Percentiles rank a stretch among this genome's conserved stretches.
These are phyloP conservation scores for Lipotes vexillifer DNA, from an alignment of 2,113 vertebrate genomes.

Conservation along the genomic window DNA sequence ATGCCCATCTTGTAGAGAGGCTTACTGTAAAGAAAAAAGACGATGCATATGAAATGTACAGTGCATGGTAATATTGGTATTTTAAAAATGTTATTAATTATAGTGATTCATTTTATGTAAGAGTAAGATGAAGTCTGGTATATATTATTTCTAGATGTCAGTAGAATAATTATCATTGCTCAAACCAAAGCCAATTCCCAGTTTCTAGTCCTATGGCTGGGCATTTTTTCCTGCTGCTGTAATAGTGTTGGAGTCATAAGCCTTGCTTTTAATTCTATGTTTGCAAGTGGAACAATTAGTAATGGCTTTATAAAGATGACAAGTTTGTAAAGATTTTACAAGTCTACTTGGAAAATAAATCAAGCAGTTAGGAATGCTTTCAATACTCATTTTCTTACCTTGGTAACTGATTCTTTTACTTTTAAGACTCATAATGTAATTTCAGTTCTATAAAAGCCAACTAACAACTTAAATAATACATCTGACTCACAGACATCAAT, in stretches of 20 bases:
- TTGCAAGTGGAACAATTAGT: constrained; percentile 27
- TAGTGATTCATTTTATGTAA: constrained; percentile 25
- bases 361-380: neutral
- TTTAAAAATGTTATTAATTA: neutral
- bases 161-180: neutral
- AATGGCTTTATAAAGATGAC: constrained; percentile 28
- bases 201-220: constrained; percentile 2
- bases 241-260: neutral
- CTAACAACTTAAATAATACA: neutral
- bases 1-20: neutral
- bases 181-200: neutral
- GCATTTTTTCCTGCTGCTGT: constrained; percentile 8
- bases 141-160: neutral
- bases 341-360: constrained; percentile 39
- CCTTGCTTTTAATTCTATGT: constrained; percentile 32
- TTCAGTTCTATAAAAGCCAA: neutral
- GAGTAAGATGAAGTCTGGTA: neutral
- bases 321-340: neutral
- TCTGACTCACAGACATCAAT: neutral
- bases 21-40: neutral
- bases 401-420: neutral
- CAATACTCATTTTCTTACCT: neutral
- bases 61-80: neutral
- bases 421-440: neutral
- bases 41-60: neutral